phyloP scores from a whole-genome alignment of 2,113 vertebrate species.

The Podarcis cretensis region DNA sequence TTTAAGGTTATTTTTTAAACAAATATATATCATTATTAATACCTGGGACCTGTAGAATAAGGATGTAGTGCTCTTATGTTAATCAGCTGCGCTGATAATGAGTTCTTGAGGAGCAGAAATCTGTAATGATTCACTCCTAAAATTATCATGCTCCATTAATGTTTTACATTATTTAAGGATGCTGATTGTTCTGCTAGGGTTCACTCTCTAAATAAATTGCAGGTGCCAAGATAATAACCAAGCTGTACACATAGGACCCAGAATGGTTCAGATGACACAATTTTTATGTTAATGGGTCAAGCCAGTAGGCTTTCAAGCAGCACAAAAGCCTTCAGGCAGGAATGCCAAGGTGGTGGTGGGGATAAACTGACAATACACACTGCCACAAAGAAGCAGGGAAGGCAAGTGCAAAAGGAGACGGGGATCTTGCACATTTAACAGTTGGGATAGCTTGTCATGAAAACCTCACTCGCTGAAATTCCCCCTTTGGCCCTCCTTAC shows the following conservation, averaged over 20 bases:
- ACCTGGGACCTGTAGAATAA: not conserved
- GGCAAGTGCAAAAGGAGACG: too few species aligned
- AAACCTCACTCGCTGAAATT: too few species aligned
- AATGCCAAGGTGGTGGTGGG: not conserved
- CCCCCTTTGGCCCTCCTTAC: too few species aligned
- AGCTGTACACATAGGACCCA: not conserved
- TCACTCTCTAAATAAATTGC: constrained; percentile 11
- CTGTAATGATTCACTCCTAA: constrained; percentile 15
- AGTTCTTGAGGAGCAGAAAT: constrained; percentile 13
- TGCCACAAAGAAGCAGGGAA: not conserved
- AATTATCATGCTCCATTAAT: constrained; percentile 15
- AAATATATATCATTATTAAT: not conserved
- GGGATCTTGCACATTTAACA: too few species aligned
- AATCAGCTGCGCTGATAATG: not conserved
- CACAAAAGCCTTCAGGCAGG: not conserved
- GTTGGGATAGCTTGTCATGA: too few species aligned
- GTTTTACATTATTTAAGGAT: constrained; percentile 35
- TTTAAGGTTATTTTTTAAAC: constrained; percentile 20
- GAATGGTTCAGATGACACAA: not conserved
- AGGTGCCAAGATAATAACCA: constrained; percentile 13
- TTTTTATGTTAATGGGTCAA: not conserved
- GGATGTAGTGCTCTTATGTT: constrained; percentile 9
- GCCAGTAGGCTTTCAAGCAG: not conserved
- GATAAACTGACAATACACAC: not conserved
- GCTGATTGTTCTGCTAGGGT: constrained; percentile 12